phyloP scores from a whole-genome alignment of 1,140 invertebrate species.

The Zeugodacus cucurbitae region DNA sequence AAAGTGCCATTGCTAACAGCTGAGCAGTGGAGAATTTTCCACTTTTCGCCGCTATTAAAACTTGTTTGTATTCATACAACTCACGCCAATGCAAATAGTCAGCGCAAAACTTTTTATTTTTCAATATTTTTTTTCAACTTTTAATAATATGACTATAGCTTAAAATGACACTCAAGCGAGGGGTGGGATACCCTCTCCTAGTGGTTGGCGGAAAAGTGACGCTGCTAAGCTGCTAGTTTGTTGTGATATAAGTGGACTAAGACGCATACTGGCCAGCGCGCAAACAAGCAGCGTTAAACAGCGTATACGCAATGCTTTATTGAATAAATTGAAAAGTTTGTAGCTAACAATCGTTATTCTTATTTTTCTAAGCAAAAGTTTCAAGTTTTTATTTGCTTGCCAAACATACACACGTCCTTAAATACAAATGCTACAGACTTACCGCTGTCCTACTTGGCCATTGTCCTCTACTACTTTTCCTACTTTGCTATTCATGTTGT shows the following conservation, averaged over 20 bases:
- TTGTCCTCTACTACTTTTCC: not conserved
- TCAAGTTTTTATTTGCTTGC: not conserved
- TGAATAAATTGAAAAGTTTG: constrained; percentile 36
- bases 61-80: not conserved
- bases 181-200: too few species aligned
- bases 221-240: not conserved
- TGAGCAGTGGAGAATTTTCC: not conserved
- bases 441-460: not conserved
- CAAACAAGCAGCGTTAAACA: not conserved
- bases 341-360: not conserved
- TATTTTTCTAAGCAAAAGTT: constrained; percentile 18
- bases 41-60: constrained; percentile 17
- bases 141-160: not conserved
- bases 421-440: not conserved
- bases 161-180: not conserved
- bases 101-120: not conserved
- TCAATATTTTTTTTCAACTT: not conserved
- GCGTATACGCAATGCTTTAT: constrained; percentile 17
- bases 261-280: not conserved
- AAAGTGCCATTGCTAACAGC: not conserved
- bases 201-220: too few species aligned
- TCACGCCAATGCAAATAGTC: not conserved
- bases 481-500: not conserved
- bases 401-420: too few species aligned
- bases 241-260: not conserved